A percentile compares a stretch with the other conserved stretches of the same genome.
Conservation (phyloP, 2,113 vertebrate genomes). For the Eurystomus gularis region DNA sequence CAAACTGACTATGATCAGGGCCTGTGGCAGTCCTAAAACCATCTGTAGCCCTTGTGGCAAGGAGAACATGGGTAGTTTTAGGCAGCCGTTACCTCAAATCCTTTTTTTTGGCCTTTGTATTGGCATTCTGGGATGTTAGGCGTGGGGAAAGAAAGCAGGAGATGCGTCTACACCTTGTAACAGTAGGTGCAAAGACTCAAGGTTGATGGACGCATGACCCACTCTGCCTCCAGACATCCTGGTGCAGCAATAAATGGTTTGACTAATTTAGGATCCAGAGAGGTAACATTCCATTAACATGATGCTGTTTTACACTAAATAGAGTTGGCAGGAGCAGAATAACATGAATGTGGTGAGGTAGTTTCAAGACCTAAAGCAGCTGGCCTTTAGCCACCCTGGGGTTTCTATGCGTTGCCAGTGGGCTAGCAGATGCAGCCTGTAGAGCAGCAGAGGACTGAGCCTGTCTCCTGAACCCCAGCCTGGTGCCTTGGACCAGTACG, state of each 20-base stretch:
- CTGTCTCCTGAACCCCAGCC: not conserved
- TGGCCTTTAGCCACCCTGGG: not conserved
- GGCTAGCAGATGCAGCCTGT: not conserved
- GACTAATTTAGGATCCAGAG: not conserved
- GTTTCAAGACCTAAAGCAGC: not conserved
- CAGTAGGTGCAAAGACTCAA: fast-evolving
- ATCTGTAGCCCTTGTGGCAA: not conserved
- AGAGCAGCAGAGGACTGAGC: not conserved
- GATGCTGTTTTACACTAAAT: not conserved
- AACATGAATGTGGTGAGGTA: fast-evolving
- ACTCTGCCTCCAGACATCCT: not conserved
- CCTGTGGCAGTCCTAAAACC: not conserved
- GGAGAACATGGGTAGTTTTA: not conserved
- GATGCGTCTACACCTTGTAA: not conserved
- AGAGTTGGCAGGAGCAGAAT: not conserved
- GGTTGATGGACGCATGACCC: not conserved
- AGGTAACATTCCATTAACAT: not conserved
- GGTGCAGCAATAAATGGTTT: not conserved
- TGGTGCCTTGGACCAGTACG: not conserved
- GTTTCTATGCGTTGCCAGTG: not conserved
- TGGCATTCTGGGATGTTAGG: not conserved
- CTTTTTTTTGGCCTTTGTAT: too few relatives aligned
- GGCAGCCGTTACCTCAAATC: not conserved
- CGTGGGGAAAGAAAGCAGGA: not conserved
- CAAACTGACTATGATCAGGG: not conserved